Evolutionary conservation across 2,888 invertebrate species (phyloP).

Genomic region (Theodoxus fluviatilis): DNA sequence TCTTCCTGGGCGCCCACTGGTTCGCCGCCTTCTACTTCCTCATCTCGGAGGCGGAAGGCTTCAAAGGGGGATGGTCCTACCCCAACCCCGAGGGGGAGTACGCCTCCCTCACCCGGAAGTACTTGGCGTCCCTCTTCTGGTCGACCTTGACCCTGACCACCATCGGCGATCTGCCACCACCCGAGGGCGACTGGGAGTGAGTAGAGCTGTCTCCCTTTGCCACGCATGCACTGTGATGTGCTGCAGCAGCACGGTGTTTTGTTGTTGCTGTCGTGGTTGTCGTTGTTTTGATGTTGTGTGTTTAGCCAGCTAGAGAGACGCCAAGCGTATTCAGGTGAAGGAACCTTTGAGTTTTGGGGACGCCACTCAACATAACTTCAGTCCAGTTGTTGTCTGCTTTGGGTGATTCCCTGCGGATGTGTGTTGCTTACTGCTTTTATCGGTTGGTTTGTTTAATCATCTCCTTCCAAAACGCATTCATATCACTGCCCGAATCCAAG

Average conservation of each 20-base stretch:
- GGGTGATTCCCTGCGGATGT: no score
- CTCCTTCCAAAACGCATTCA: no score
- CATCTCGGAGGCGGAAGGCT: slow-evolving; percentile 76
- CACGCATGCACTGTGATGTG: neutral
- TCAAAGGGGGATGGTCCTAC: slow-evolving; percentile 69
- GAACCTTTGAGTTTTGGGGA: no score
- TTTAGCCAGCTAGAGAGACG: no score
- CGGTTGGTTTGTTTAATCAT: no score
- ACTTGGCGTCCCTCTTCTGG: slow-evolving; percentile 94
- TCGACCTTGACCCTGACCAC: slow-evolving; percentile 94
- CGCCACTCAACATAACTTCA: no score
- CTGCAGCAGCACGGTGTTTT: no score
- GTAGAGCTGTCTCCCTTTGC: slow-evolving; percentile 64
- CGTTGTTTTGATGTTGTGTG: neutral
- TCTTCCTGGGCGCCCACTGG: slow-evolving; percentile 94
- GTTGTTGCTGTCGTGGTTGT: neutral
- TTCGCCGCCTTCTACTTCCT: slow-evolving; percentile 97
- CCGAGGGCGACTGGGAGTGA: slow-evolving; percentile 96
- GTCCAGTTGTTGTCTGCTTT: no score
- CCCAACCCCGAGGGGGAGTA: slow-evolving; percentile 73
- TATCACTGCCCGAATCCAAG: no score
- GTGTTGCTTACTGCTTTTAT: no score
- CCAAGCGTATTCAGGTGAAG: no score
- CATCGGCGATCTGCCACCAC: slow-evolving; percentile 93
- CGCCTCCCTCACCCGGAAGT: slow-evolving; percentile 88